Percentiles rank a stretch among this genome's conserved stretches.
Evolutionary conservation across 2,888 invertebrate genomes (phyloP).

Genomic region (Oscheius sp.): DNA sequence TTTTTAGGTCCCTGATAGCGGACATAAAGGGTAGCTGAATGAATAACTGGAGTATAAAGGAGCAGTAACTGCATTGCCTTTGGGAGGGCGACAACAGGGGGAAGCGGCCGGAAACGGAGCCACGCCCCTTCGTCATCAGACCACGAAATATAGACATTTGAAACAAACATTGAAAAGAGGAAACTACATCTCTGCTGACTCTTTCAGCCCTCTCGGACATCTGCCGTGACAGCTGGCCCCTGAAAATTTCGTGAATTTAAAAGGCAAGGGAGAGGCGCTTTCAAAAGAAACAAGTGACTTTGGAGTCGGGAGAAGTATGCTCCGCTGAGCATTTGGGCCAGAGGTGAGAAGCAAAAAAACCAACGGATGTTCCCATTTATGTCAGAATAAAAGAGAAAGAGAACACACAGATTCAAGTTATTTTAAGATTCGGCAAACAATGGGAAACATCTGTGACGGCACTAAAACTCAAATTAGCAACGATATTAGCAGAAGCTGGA

Average conservation of each 20-base stretch:
- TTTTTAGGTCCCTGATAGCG: conserved; percentile 18
- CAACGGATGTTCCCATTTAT: too few relatives aligned
- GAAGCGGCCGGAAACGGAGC: conserved; percentile 29
- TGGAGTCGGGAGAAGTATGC: background rate
- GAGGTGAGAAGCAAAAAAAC: too few relatives aligned
- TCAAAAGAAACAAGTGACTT: background rate
- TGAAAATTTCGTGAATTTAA: background rate
- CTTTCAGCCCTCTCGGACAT: background rate
- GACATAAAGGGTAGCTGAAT: conserved; percentile 20
- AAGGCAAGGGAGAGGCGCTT: too few relatives aligned
- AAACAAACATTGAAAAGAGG: conserved; percentile 22
- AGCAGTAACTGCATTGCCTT: conserved; percentile 29
- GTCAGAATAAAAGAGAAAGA: background rate
- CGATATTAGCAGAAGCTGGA: too few relatives aligned
- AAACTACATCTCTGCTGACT: background rate
- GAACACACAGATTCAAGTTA: background rate
- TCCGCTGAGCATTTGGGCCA: background rate
- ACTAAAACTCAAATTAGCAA: too few relatives aligned
- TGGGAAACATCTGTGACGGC: too few relatives aligned
- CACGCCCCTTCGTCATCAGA: conserved; percentile 27
- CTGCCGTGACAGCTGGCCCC: conserved; percentile 22
- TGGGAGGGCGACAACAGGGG: conserved; percentile 24
- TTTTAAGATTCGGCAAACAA: background rate
- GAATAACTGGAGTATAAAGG: conserved; percentile 27
- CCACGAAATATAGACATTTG: conserved; percentile 29